These are phyloP conservation scores for Piaya cayana DNA, from an alignment of 2,113 vertebrate species.

Conservation along the genomic window DNA sequence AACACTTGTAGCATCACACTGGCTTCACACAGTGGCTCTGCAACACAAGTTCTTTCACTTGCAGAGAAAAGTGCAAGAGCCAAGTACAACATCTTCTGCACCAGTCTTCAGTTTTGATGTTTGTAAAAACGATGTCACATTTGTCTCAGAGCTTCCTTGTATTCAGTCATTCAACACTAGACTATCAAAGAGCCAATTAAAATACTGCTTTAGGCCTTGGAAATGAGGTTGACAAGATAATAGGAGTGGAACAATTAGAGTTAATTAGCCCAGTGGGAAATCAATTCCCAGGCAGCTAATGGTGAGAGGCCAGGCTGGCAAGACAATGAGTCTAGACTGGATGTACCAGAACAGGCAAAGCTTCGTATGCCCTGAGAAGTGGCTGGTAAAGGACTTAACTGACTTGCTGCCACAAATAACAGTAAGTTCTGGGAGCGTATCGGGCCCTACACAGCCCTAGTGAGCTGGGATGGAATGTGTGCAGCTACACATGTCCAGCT, in stretches of 20 bases:
- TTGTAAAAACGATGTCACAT: not conserved
- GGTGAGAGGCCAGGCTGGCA: constrained; percentile 43
- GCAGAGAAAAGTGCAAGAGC: not conserved
- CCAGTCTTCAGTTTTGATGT: not conserved
- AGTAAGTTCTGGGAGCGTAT: not conserved
- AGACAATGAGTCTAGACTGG: constrained; percentile 42
- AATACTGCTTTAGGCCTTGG: constrained; percentile 63
- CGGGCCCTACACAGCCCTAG: not conserved
- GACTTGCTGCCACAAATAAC: not conserved
- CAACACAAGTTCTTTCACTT: not conserved
- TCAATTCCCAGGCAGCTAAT: constrained; percentile 53
- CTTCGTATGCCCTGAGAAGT: not conserved
- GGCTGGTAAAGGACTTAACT: not conserved
- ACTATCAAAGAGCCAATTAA: constrained; percentile 51
- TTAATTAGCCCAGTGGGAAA: constrained; percentile 62
- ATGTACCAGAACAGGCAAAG: constrained; percentile 40
- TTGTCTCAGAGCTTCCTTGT: not conserved
- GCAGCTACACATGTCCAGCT: not conserved
- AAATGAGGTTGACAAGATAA: constrained; percentile 69
- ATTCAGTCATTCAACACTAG: constrained; percentile 53
- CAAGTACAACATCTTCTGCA: not conserved
- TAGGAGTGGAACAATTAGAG: constrained; percentile 61
- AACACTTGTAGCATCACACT: not conserved
- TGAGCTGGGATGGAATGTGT: not conserved
- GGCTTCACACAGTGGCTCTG: not conserved